Evolutionary conservation across 1,140 invertebrate genomes (phyloP).

Genomic region (Drusus annulatus): DNA sequence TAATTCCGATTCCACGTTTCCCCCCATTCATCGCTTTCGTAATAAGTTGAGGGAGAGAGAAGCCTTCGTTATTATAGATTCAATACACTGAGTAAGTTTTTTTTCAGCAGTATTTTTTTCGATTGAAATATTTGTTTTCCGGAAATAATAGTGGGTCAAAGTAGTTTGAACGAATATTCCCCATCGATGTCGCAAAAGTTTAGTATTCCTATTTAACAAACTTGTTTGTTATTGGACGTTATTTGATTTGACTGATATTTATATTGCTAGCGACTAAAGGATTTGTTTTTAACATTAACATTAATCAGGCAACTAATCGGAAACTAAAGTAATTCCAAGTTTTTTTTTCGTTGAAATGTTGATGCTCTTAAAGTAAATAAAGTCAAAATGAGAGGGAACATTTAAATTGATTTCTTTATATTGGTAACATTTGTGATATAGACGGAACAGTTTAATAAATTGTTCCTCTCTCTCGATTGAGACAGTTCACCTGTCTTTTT

Average conservation of each 20-base stretch:
- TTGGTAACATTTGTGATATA: background rate
- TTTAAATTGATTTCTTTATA: conserved; percentile 20
- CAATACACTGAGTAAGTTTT: no score
- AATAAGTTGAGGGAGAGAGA: no score
- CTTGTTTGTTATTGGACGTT: conserved; percentile 23
- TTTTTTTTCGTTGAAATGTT: conserved; percentile 4
- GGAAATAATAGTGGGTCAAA: background rate
- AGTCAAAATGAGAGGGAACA: background rate
- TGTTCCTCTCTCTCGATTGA: no score
- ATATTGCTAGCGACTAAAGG: conserved; percentile 17
- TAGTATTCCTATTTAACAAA: background rate
- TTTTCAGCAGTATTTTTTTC: background rate
- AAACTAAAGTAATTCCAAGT: conserved; percentile 41
- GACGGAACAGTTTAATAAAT: no score
- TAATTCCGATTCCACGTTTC: no score
- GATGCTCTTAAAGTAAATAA: background rate
- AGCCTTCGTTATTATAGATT: no score
- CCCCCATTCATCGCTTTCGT: no score
- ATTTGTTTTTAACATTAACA: conserved; percentile 44
- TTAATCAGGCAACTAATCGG: conserved; percentile 43
- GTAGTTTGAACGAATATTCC: background rate
- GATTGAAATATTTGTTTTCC: conserved; percentile 15
- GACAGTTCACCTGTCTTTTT: no score
- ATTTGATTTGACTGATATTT: conserved; percentile 42
- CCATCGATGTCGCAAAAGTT: background rate